A percentile compares a stretch with the other conserved stretches of the same genome.
Conservation (phyloP, 2,113 vertebrate species). For the Chamaea fasciata region DNA sequence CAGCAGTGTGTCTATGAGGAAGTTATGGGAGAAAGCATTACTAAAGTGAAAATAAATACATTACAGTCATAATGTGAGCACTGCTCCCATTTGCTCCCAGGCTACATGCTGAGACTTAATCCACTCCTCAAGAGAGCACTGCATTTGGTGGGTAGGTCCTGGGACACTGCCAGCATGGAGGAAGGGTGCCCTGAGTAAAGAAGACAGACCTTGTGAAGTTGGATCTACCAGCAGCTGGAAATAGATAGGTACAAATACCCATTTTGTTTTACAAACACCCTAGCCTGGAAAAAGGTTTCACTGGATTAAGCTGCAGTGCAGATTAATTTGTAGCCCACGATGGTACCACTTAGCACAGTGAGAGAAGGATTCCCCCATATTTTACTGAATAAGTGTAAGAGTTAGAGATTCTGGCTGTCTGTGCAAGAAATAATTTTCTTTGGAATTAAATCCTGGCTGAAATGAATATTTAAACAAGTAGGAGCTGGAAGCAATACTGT, state of each 20-base stretch:
- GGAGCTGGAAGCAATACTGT: background rate
- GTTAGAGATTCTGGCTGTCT: background rate
- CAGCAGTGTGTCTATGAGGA: background rate
- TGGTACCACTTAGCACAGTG: background rate
- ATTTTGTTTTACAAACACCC: no score
- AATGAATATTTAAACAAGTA: background rate
- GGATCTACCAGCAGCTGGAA: background rate
- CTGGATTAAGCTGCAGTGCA: background rate
- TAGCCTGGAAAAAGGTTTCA: background rate
- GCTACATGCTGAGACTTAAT: background rate
- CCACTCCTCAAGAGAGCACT: accelerated
- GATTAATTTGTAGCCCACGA: background rate
- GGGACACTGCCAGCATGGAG: background rate
- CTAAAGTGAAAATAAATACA: background rate
- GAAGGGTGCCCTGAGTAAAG: background rate
- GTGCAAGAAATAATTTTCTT: background rate
- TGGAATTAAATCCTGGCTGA: background rate
- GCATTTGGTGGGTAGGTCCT: background rate
- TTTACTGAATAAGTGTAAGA: background rate
- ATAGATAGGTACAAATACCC: background rate
- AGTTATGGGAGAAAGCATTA: background rate
- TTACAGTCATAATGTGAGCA: background rate
- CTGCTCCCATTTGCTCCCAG: background rate
- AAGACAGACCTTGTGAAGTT: background rate
- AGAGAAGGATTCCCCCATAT: background rate